Base-by-base conservation (phyloP, 2,797 vertebrate genomes). In the Hipposideros larvatus region DNA sequence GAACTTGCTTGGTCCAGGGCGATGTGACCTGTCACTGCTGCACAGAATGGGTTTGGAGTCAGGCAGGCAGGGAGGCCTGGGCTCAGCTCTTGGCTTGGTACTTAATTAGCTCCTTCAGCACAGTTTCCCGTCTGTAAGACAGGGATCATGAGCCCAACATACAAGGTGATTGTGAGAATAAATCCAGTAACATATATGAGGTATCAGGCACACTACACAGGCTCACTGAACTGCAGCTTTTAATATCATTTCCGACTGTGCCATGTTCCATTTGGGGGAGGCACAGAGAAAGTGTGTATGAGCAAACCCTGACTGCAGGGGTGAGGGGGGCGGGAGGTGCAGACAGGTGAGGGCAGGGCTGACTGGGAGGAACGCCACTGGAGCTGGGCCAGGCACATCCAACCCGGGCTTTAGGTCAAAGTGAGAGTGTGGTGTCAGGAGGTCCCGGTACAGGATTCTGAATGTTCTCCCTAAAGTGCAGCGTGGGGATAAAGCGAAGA, bases 1-100 rank as follows among this genome's bases (percentile, higher is more conserved):
- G 7, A 24, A n/a, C 65, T 55, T 41, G 10, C 80, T 15, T 1
- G 46, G 79, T 26, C 57, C 37, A 0, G 0, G 13, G 31, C 0
- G 0, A 4, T 7, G 0, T 11, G 43, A 46, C 77, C 59, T 7
- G 48, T 31, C 1, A 11, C 55, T 66, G 24, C 37, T 51, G 37
- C 41, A 9, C 11, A 9, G 31, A 26, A 61, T 21, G 59, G 71
- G 9, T 10, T 18, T 61, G 48, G 74, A 14, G 63, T 4, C 84
- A 57, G 65, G 13, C 41, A 26, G 22, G 53, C 22, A 19, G 73
- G 51, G 73, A 51, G 48, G 24, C 24, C n/a, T 65, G 37, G 31
- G 18, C 68, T 87, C 24, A 2, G 28, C 43, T 28, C 53, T 68
- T 16, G 19, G 31, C 41, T 18, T 7, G 26, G 9, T 55, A 2